phyloP scores from a whole-genome alignment of 1,140 invertebrate genomes.

The Drosophila guanche region DNA sequence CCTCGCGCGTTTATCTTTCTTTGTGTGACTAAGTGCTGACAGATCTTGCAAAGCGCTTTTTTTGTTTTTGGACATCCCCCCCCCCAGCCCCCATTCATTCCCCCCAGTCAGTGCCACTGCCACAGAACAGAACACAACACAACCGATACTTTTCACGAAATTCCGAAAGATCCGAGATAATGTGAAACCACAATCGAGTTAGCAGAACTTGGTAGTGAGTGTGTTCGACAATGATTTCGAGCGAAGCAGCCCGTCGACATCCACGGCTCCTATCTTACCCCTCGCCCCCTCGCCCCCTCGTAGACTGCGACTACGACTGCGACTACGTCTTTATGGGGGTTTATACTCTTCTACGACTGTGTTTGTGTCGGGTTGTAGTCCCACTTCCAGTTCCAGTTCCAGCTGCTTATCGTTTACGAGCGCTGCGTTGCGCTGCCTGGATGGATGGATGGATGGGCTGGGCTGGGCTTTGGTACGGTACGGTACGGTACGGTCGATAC shows the following conservation, averaged over 20 bases:
- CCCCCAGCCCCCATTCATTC: neutral
- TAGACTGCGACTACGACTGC: neutral
- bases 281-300: too few species aligned
- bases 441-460: conserved; percentile 7
- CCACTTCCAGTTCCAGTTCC: conserved; percentile 7
- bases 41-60: conserved; percentile 35
- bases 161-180: conserved; percentile 65
- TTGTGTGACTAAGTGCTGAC: conserved; percentile 33
- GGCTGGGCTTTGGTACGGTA: conserved; percentile 29
- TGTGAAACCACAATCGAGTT: conserved; percentile 61
- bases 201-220: conserved; percentile 62
- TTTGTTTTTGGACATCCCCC: conserved; percentile 10
- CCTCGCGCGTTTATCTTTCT: conserved; percentile 15
- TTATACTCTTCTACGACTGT: neutral
- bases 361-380: neutral
- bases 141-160: conserved; percentile 47
- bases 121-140: neutral
- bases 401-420: conserved; percentile 70
- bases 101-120: neutral
- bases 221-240: conserved; percentile 63
- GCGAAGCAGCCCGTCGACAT: conserved; percentile 26
- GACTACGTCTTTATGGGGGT: conserved; percentile 11
- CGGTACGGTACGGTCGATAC: conserved; percentile 43
- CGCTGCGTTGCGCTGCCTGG: conserved; percentile 11
- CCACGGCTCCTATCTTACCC: conserved; percentile 41